Percentiles rank a stretch among this genome's conserved stretches.
These are phyloP conservation scores for Sinocyclocheilus rhinocerous DNA, from an alignment of 2,113 vertebrate genomes.

Conservation along the genomic window DNA sequence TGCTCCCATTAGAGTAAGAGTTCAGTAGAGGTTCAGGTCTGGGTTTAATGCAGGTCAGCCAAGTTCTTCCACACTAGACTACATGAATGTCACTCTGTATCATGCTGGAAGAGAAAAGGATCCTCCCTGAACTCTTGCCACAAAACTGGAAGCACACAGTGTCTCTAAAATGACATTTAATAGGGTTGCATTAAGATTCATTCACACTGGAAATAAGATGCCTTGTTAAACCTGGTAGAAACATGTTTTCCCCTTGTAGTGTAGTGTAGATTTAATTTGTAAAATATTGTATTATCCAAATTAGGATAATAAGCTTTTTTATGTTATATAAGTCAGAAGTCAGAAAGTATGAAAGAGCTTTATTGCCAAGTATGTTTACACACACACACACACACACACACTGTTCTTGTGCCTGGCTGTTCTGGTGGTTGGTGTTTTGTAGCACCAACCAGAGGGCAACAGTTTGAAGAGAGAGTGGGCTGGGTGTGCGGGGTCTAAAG, in stretches of 20 bases:
- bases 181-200: not conserved
- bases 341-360: no score
- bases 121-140: not conserved
- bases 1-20: not conserved
- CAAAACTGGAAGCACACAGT: not conserved
- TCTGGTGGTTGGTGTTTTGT: no score
- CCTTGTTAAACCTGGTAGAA: no score
- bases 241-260: no score
- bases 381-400: no score
- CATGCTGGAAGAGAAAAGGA: not conserved
- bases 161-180: not conserved
- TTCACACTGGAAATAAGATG: not conserved
- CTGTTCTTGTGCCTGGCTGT: no score
- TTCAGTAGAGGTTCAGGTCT: slow-evolving; percentile 1
- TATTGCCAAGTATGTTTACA: no score
- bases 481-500: no score
- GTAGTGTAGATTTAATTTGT: not conserved
- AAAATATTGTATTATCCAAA: not conserved
- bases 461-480: no score
- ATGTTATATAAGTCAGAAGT: not conserved
- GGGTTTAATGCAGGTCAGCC: not conserved
- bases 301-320: not conserved
- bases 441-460: no score
- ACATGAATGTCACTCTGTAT: not conserved
- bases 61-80: not conserved